Evolutionary conservation across 2,888 invertebrate species (phyloP), one percentile per base, ranked within the genome.

Genomic region (Eupithecia vulgata): DNA sequence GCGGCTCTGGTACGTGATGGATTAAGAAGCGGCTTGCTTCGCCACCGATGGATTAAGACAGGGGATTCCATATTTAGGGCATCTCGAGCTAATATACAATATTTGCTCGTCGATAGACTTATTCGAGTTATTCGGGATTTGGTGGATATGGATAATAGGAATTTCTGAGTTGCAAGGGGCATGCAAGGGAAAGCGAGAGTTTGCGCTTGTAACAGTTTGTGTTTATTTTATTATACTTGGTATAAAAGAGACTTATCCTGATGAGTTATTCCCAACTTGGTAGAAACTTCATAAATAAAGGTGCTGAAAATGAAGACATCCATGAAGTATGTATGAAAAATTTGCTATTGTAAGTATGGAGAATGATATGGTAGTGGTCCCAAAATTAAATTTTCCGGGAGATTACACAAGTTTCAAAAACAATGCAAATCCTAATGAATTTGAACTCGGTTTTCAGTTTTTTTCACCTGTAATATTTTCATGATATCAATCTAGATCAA

Each of bases 1-100:
- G 91, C 90, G 94, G 91, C 91, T 91, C 90, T 90, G 92, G 94
- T 95, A 94, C 95, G 95, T 94, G 95, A 95, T 94, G 94, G 95
- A 95, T 95, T 94, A 95, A 94, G 92, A 90, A 90, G 89, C 86
- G 89, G 87, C 91, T 90, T 89, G 89, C 88, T 91, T 91, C 90
- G 88, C 90, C 91, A 87, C 89, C 89, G 87, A 78, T 83, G 92
- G 94, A 94, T 94, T 94, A 93, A 90, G 92, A 89, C 80, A 72
- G 85, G 87, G 86, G 86, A 85, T 89, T 89, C 85, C 90, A 93
- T 93, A 92, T 93, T 94, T 91, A 90, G 91, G 90, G 89, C 90
- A 92, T 90, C 88, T 87, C 87, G 80, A 81, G 88, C 89, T 92
- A 91, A 92, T 92, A 92, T 89, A 92, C 91, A 92, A 91, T 90